Conservation (phyloP, 2,888 invertebrate genomes). For the Diarsia mendica region DNA sequence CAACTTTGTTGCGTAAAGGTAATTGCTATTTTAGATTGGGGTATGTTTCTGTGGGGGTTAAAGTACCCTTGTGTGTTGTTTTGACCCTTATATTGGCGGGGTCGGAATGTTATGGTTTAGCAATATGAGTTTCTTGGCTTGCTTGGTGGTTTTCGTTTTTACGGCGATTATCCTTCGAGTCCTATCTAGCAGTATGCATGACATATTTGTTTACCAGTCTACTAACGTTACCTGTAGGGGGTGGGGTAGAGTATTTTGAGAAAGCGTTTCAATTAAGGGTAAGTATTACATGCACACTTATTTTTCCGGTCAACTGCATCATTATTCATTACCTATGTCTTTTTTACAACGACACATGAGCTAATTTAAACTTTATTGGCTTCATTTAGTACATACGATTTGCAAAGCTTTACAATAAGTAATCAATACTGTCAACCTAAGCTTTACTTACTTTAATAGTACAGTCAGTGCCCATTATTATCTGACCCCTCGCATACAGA, state of each 20-base stretch:
- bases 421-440: neutral
- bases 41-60: constrained; percentile 33
- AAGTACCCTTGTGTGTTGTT: constrained; percentile 51
- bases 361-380: neutral
- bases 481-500: too few relatives aligned
- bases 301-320: neutral
- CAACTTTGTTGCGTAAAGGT: constrained; percentile 39
- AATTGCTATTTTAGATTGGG: constrained; percentile 48
- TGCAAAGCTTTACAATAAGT: neutral
- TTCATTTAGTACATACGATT: too few relatives aligned
- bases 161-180: neutral
- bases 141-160: neutral
- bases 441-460: neutral
- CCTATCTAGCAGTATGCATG: neutral
- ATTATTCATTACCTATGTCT: neutral
- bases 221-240: too few relatives aligned
- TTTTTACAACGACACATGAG: neutral
- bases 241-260: neutral
- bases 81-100: constrained; percentile 29
- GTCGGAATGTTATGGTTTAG: constrained; percentile 4
- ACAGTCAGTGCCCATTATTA: too few relatives aligned
- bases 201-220: neutral
- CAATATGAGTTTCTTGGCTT: constrained; percentile 4
- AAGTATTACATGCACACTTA: neutral
- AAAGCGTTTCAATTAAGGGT: too few relatives aligned